Percentiles rank a stretch among this genome's conserved stretches.
These are phyloP conservation scores for Epinotia demarniana DNA, from an alignment of 2,888 invertebrate species.

Conservation along the genomic window DNA sequence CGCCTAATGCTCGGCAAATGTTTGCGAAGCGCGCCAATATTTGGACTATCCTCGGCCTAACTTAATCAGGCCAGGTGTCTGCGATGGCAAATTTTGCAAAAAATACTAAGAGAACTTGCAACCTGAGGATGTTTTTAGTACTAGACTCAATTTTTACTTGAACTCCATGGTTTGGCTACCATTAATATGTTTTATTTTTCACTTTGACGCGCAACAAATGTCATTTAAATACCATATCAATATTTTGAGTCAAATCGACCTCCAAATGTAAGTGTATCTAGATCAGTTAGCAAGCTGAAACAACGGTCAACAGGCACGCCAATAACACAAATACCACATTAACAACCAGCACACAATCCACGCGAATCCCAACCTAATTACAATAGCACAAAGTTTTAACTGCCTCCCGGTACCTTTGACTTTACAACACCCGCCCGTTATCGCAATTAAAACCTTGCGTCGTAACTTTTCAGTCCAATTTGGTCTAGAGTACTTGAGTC, in stretches of 20 bases:
- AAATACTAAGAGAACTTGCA: too few species aligned
- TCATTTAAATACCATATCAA: too few species aligned
- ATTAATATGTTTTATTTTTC: too few species aligned
- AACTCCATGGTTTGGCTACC: too few species aligned
- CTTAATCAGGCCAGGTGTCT: conserved; percentile 3
- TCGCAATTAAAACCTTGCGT: neutral
- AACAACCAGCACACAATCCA: conserved; percentile 29
- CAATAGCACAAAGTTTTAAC: conserved; percentile 29
- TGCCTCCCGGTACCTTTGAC: conserved; percentile 6
- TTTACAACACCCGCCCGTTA: neutral
- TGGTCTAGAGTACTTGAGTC: neutral
- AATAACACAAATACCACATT: conserved; percentile 16
- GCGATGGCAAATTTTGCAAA: too few species aligned
- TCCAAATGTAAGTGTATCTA: neutral
- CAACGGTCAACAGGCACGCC: neutral
- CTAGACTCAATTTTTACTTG: too few species aligned
- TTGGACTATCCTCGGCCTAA: conserved; percentile 18
- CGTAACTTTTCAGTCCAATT: neutral
- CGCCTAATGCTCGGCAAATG: conserved; percentile 35
- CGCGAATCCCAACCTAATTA: conserved; percentile 30
- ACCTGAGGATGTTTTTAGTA: too few species aligned
- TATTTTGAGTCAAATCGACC: too few species aligned
- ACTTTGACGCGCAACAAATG: too few species aligned
- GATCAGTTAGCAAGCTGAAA: neutral
- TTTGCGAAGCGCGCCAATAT: conserved; percentile 37